phyloP scores from a whole-genome alignment of 1,140 invertebrate genomes.

The Rhyacophila brunnea region DNA sequence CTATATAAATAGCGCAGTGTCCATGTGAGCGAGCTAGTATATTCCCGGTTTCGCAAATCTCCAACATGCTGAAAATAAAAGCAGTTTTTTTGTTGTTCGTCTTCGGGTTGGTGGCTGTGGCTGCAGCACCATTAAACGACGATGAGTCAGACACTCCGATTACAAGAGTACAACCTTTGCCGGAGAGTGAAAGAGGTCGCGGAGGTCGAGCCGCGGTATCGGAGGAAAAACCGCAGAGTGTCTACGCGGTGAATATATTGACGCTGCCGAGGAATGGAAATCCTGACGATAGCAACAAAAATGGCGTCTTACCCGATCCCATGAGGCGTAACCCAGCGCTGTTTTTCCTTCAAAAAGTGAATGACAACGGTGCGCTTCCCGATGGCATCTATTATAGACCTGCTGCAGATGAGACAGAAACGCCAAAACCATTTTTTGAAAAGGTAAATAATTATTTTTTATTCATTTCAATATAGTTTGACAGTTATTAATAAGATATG shows the following conservation, averaged over 20 bases:
- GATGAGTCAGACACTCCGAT: constrained; percentile 14
- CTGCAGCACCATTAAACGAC: not conserved
- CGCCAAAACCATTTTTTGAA: constrained; percentile 19
- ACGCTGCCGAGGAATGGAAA: constrained; percentile 7
- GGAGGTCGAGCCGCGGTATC: not conserved
- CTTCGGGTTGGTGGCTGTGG: not conserved
- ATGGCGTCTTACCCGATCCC: not conserved
- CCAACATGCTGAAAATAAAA: not conserved
- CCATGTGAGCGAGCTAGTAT: not conserved
- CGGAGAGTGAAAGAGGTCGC: constrained; percentile 8
- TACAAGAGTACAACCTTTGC: constrained; percentile 24
- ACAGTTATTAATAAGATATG: no score
- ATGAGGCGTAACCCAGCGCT: constrained; percentile 19
- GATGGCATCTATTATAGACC: constrained; percentile 33
- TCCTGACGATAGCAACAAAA: not conserved
- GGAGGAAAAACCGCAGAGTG: constrained; percentile 13
- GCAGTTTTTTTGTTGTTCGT: not conserved
- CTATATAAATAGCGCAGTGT: constrained; percentile 13
- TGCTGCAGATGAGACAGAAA: constrained; percentile 19
- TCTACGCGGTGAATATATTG: constrained; percentile 18
- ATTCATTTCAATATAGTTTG: no score
- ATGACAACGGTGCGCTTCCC: constrained; percentile 23
- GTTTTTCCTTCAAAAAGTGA: constrained; percentile 28
- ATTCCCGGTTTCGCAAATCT: not conserved
- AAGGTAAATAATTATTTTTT: no score